Evolutionary conservation across 2,113 vertebrate genomes (phyloP).

Genomic region (Chiloscyllium plagiosum): DNA sequence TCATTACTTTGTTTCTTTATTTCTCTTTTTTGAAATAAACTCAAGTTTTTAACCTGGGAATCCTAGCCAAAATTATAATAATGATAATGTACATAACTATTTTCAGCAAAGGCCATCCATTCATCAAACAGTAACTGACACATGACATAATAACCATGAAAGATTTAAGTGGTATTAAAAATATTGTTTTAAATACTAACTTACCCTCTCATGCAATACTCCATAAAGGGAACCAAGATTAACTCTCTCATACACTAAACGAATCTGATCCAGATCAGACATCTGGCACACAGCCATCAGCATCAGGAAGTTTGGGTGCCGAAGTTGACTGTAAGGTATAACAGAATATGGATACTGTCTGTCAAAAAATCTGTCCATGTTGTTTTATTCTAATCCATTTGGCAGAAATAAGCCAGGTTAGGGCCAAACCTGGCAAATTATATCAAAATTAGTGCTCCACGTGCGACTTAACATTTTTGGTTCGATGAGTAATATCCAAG

Average conservation of each 20-base stretch:
- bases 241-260: slow-evolving; percentile 61
- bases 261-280: slow-evolving; percentile 54
- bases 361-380: neutral
- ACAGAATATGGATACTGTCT: neutral
- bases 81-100: neutral
- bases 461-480: neutral
- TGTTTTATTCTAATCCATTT: neutral
- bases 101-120: neutral
- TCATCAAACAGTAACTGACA: neutral
- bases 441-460: no score
- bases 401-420: neutral
- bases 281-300: slow-evolving; percentile 63
- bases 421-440: neutral
- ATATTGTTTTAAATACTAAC: neutral
- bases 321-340: slow-evolving; percentile 54
- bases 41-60: neutral
- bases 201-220: slow-evolving; percentile 66
- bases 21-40: neutral
- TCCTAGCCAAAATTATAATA: neutral
- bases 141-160: neutral
- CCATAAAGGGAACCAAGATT: slow-evolving; percentile 59
- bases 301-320: slow-evolving; percentile 61
- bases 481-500: neutral
- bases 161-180: neutral
- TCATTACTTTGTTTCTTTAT: neutral